Base-by-base conservation (phyloP, 1,140 invertebrate genomes). In the Wiebesia pumilae region DNA sequence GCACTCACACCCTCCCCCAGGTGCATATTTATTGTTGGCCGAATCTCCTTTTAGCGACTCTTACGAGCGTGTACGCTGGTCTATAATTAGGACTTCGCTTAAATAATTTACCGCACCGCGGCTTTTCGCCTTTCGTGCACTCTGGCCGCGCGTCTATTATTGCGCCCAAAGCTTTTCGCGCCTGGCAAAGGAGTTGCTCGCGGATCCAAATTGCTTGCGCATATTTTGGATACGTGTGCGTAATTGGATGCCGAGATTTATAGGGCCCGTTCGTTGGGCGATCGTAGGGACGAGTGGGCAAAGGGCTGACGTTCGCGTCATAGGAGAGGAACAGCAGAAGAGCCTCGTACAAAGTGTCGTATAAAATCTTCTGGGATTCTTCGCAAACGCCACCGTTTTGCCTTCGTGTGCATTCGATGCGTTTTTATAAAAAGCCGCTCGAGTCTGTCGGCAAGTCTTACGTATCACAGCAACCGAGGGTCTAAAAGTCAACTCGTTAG, bases 11-110 rank as follows among this genome's bases (percentile, higher is more conserved):
- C 3, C 71, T 40, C 40, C 51, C 51, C 33, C 69, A 40, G 30
- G 62, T 51, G 81, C 81, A 87, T 87, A 84, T 84, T 87, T 87
- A 81, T 84, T 84, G 75, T 84, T 84, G 62, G 86, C 81, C 86
- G 47, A 81, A 84, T 84, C 86, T 84, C 67, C 58, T 84, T 83
- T 81, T 69, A 51, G 85, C 58, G 73, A 67, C 75, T 73, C 12
- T 58, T 43, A 54, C 16, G 51, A 54, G 40, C 71, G 24, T 75
- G 71, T 43, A 33, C 71, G 40, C 12, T 38, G 14, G 21, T 43
- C 40, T 75, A 75, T 84, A 84, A 87, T 87, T 87, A 87, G 62
- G 81, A 30, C 30, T 40, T 35, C 81, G 33, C 77, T 75, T 84
- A 87, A 87, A 87, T 87, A 84, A 84, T 87, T 87, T 83, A 87